Evolutionary conservation across 2,888 invertebrate species (phyloP).

Genomic region (Cryptus armator): DNA sequence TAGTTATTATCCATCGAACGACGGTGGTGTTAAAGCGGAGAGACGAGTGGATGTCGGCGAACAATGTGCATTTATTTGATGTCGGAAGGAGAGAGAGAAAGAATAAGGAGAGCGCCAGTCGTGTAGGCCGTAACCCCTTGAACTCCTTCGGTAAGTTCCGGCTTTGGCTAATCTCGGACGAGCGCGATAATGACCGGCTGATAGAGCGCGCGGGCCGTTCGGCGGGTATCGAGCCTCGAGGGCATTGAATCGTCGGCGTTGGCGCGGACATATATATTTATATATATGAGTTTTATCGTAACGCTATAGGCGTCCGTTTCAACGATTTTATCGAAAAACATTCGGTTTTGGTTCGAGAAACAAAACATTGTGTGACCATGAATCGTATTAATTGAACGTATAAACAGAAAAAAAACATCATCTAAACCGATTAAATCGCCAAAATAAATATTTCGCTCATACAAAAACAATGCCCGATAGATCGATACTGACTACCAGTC

Average conservation of each 20-base stretch:
- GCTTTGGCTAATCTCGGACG: conserved; percentile 74
- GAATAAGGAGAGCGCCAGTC: conserved; percentile 37
- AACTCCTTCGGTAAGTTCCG: conserved; percentile 75
- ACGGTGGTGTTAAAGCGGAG: not conserved
- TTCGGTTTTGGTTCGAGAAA: too few relatives aligned
- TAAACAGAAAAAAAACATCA: too few relatives aligned
- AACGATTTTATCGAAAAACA: too few relatives aligned
- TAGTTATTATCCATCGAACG: not conserved
- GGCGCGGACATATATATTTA: conserved; percentile 23
- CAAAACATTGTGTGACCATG: too few relatives aligned
- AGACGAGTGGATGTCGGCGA: not conserved
- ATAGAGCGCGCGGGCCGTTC: conserved; percentile 43
- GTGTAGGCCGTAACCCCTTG: conserved; percentile 75
- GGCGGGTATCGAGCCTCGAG: conserved; percentile 59
- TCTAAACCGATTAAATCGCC: too few relatives aligned
- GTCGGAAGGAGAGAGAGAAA: conserved; percentile 35
- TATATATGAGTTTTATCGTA: conserved; percentile 52
- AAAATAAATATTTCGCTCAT: too few relatives aligned
- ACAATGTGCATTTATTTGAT: not conserved
- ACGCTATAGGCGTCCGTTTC: not conserved
- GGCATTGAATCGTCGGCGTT: conserved; percentile 72
- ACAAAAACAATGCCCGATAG: too few relatives aligned
- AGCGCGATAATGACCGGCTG: conserved; percentile 66
- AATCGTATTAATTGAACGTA: too few relatives aligned
- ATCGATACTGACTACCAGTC: too few relatives aligned